Base-by-base conservation (phyloP, 2,113 vertebrate genomes). In the Tringa solitaria region DNA sequence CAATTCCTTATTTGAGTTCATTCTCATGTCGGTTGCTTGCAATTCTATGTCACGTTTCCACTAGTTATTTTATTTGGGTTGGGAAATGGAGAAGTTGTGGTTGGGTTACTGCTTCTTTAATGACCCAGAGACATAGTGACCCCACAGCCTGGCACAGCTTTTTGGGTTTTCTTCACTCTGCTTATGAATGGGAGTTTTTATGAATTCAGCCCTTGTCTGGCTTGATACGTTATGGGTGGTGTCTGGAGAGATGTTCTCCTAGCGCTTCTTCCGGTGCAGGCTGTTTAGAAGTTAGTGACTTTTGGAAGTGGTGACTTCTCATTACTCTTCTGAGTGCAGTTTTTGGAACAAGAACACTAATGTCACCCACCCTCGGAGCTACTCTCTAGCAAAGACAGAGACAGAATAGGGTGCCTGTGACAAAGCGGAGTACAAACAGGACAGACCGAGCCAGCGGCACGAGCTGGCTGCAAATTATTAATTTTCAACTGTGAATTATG, bases 81-180 rank as follows among this genome's bases (percentile, higher is more conserved):
- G 92, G 83, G 79, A 93, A 95, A 93, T 33, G 18, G 41, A 76
- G 65, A 92, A 79, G 50, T 72, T 87, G 61, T 89, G 82, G 87
- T 60, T 76, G 60, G 51, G 11, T 81, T 78, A 14, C n/a, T 51
- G 0, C 53, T 87, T 12, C 60, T 93, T 70, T 26, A 46, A 28
- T 91, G 56, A 87, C 43, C 23, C 45, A 30, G 60, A 73, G 48
- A 33, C 35, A 61, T 19, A 28, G 43, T 72, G 68, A 81, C 60
- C 87, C 61, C n/a, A 18, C 70, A 63, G 65, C 46, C 26, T 81
- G 56, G 30, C 73, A 27, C 46, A 41, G 48, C 14, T 43, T 84
- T 67, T 65, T 50, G 41, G 63, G 56, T 20, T 67, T 80, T 80
- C 7, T 26, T 72, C 33, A 9, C 65, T 85, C 59, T 72, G 21